phyloP scores from a whole-genome alignment of 2,113 vertebrate species.

The Lonchura striata region DNA sequence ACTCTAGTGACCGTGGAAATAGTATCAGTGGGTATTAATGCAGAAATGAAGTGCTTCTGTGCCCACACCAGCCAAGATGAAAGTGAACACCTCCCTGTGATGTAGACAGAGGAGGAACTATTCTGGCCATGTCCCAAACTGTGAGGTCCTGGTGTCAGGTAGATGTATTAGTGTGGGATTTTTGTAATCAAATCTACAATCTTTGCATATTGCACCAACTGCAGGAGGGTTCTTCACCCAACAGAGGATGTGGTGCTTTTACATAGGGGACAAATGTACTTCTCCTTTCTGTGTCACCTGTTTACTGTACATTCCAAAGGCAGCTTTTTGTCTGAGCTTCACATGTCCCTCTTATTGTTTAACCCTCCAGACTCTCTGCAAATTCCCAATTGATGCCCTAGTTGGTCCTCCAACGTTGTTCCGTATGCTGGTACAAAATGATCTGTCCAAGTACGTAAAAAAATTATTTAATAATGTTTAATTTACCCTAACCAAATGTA shows the following conservation, averaged over 20 bases:
- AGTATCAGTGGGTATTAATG: neutral
- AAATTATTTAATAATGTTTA: neutral
- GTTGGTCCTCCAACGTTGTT: constrained; percentile 71
- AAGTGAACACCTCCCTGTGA: neutral
- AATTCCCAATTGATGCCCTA: constrained; percentile 72
- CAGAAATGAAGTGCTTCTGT: neutral
- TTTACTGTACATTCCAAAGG: neutral
- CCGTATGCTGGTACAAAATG: constrained; percentile 76
- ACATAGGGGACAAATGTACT: neutral
- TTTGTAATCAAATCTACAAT: neutral
- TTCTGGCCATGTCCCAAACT: neutral
- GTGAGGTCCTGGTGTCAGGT: neutral
- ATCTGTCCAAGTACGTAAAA: constrained; percentile 68
- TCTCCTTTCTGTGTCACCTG: neutral
- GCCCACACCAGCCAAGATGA: neutral
- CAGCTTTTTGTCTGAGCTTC: neutral
- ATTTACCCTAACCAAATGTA: neutral
- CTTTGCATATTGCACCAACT: neutral
- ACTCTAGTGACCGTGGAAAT: neutral
- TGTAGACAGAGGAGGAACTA: neutral
- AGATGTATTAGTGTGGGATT: neutral
- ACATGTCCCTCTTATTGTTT: neutral
- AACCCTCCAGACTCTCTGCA: constrained; percentile 72
- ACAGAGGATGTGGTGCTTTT: neutral
- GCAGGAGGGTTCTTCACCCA: neutral